phyloP scores from a whole-genome alignment of 2,888 invertebrate species.

The Callyntrura guangdongensis region DNA sequence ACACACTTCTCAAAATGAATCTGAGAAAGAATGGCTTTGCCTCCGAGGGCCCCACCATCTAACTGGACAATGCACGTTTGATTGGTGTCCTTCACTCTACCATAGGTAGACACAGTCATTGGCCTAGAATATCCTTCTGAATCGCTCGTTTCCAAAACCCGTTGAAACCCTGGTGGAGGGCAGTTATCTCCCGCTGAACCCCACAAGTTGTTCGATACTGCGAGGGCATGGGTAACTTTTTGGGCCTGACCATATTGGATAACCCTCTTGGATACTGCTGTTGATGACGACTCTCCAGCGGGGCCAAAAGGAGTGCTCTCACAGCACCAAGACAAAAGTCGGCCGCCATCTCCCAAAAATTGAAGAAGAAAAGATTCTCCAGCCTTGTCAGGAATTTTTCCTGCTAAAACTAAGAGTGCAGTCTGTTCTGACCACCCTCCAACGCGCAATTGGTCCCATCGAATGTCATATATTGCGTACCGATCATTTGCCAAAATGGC shows the following conservation, averaged over 20 bases:
- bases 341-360: constrained; percentile 83
- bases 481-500: constrained; percentile 82
- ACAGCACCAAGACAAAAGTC: constrained; percentile 83
- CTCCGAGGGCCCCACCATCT: constrained; percentile 88
- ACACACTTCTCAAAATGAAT: constrained; percentile 91
- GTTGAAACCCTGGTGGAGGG: constrained; percentile 78
- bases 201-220: constrained; percentile 70
- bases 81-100: constrained; percentile 76
- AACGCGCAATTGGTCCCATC: constrained; percentile 86
- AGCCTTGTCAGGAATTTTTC: constrained; percentile 90
- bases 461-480: constrained; percentile 87
- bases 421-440: constrained; percentile 90
- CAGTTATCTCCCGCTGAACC: constrained; percentile 62
- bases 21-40: constrained; percentile 94
- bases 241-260: constrained; percentile 74
- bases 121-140: constrained; percentile 83
- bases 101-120: constrained; percentile 81
- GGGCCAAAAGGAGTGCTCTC: constrained; percentile 82
- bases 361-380: constrained; percentile 86
- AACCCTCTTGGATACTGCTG: constrained; percentile 65
- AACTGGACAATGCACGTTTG: constrained; percentile 79
- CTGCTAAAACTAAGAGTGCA: constrained; percentile 92
- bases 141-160: constrained; percentile 82
- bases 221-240: constrained; percentile 74
- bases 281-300: not conserved